These are phyloP conservation scores for Eubucco bourcierii DNA, from an alignment of 2,113 vertebrate species.

Conservation along the genomic window DNA sequence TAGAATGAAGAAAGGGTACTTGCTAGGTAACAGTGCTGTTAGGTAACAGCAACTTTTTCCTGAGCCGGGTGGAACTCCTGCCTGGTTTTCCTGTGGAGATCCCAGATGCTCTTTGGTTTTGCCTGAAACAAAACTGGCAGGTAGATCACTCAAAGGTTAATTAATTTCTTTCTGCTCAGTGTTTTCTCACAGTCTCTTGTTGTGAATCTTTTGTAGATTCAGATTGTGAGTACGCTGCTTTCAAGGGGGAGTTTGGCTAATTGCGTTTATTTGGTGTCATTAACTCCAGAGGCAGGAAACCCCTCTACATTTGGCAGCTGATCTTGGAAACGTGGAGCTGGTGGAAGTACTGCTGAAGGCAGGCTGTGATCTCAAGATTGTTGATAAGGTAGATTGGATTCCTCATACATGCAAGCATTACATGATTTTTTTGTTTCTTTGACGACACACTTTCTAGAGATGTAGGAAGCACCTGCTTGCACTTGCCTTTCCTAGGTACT, in stretches of 20 bases:
- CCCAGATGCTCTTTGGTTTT: not conserved
- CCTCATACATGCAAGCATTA: not conserved
- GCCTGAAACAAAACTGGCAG: not conserved
- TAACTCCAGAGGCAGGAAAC: constrained; percentile 84
- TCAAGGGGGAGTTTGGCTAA: not conserved
- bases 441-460: not conserved
- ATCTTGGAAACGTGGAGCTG: constrained; percentile 84
- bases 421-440: not conserved
- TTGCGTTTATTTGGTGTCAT: not conserved
- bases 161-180: not conserved
- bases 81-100: not conserved
- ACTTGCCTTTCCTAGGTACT: not conserved
- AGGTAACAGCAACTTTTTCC: not conserved
- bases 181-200: not conserved
- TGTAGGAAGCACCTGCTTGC: not conserved
- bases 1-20: not conserved
- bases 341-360: constrained; percentile 86
- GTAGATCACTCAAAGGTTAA: not conserved
- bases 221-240: not conserved
- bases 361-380: constrained; percentile 76
- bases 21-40: not conserved
- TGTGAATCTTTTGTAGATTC: not conserved
- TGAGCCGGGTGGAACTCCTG: not conserved
- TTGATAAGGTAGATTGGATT: constrained; percentile 77
- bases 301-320: constrained; percentile 85